Percentiles rank a stretch among this genome's conserved stretches.
phyloP scores from a whole-genome alignment of 2,888 invertebrate species.

The Troglohyphantes excavatus region DNA sequence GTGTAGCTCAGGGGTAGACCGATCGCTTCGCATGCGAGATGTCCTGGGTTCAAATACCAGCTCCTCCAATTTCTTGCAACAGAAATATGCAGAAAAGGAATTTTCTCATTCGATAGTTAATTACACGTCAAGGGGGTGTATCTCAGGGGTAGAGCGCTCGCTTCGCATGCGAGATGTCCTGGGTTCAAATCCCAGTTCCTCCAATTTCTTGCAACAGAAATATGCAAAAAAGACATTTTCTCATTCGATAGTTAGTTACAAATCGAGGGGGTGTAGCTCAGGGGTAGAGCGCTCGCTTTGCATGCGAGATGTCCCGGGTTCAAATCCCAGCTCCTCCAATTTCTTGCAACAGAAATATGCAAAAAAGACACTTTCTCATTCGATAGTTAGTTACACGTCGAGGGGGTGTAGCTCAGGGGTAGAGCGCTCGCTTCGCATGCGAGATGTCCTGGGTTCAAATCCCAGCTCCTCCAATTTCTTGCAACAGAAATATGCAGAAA shows the following conservation, averaged over 20 bases:
- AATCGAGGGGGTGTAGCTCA: no score
- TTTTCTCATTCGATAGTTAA: no score
- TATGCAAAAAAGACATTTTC: no score
- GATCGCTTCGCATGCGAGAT: conserved; percentile 43
- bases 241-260: no score
- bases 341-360: no score
- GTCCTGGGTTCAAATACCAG: conserved; percentile 39
- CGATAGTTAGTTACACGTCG: neutral
- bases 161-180: conserved; percentile 42
- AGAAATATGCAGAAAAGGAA: no score
- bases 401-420: conserved; percentile 29
- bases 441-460: conserved; percentile 39
- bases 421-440: conserved; percentile 46
- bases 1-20: conserved; percentile 26
- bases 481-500: no score
- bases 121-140: conserved; percentile 5
- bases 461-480: neutral
- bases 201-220: no score
- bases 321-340: no score
- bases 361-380: no score
- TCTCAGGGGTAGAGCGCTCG: conserved; percentile 43
- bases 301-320: no score
- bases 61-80: neutral
- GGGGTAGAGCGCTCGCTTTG: no score
- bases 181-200: conserved; percentile 25